Evolutionary conservation across 2,113 vertebrate genomes (phyloP).

Genomic region (Capreolus pygargus): DNA sequence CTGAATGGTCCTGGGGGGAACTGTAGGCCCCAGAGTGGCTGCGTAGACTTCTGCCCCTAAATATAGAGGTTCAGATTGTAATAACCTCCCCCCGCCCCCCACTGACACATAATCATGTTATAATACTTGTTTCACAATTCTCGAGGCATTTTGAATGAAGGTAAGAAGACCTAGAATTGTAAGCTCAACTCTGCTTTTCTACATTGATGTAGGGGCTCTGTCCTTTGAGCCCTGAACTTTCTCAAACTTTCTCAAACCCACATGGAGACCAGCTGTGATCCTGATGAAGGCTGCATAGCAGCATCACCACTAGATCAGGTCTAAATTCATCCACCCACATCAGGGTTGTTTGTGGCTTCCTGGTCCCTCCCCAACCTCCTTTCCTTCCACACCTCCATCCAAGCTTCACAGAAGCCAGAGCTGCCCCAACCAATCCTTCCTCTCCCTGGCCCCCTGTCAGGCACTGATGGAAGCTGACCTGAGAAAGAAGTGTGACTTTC

Average conservation of each 20-base stretch:
- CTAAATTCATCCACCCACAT: background rate
- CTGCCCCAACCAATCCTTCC: fast-evolving
- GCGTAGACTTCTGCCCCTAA: background rate
- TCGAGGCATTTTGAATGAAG: background rate
- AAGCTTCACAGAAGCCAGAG: too few species aligned
- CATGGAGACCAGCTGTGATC: background rate
- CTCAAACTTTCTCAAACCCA: background rate
- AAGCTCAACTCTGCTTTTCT: background rate
- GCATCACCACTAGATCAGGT: too few species aligned
- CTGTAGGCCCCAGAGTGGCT: background rate
- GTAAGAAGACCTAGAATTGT: background rate
- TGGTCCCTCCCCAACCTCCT: background rate
- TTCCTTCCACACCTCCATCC: background rate
- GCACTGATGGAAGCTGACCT: background rate
- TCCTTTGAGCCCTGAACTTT: background rate
- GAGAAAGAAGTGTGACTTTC: background rate
- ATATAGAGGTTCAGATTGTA: background rate
- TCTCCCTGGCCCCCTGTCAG: background rate
- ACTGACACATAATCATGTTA: fast-evolving
- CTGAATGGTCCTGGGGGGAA: background rate
- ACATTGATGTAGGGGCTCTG: background rate
- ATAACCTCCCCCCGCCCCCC: background rate
- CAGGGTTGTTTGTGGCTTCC: background rate
- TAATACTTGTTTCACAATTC: fast-evolving
- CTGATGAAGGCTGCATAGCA: background rate